A percentile compares a stretch with the other conserved stretches of the same genome.
Conservation (phyloP, 64 coral and sea anemone genomes). For the Dendrophyllia cribrosa region DNA sequence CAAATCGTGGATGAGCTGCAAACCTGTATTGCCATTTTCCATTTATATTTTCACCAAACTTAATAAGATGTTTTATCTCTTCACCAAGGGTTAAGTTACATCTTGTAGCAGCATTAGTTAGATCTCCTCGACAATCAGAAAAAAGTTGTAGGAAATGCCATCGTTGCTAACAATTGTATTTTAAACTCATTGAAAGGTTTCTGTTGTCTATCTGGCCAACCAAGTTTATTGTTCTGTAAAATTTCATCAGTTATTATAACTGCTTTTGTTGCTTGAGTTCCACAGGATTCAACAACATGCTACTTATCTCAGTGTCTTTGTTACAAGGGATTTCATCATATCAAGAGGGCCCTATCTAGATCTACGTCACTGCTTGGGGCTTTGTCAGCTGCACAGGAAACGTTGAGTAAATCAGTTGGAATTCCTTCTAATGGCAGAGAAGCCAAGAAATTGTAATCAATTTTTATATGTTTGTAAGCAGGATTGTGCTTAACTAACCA, state of each 20-base stretch:
- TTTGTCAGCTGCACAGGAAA: not conserved
- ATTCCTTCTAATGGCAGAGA: conserved; percentile 6
- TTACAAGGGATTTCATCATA: conserved; percentile 16
- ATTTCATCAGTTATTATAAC: not conserved
- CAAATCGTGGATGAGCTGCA: no score
- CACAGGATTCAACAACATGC: not conserved
- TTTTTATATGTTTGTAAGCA: conserved; percentile 13
- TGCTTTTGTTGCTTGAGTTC: conserved; percentile 4
- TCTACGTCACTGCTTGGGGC: not conserved
- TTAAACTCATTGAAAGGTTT: no score
- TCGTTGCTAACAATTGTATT: no score
- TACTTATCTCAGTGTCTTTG: not conserved
- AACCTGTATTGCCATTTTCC: no score
- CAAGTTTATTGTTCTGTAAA: no score
- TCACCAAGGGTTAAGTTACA: no score
- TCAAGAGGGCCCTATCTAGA: conserved; percentile 23
- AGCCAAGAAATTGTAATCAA: not conserved
- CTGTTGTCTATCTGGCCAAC: no score
- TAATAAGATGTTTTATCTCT: no score
- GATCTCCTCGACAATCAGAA: no score
- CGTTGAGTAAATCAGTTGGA: not conserved
- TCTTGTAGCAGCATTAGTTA: no score
- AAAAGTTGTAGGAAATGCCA: no score
- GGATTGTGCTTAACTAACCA: conserved; percentile 31
- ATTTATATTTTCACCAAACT: no score